A percentile compares a stretch with the other conserved stretches of the same genome.
phyloP scores from a whole-genome alignment of 2,797 vertebrate species.

The Merluccius polli region DNA sequence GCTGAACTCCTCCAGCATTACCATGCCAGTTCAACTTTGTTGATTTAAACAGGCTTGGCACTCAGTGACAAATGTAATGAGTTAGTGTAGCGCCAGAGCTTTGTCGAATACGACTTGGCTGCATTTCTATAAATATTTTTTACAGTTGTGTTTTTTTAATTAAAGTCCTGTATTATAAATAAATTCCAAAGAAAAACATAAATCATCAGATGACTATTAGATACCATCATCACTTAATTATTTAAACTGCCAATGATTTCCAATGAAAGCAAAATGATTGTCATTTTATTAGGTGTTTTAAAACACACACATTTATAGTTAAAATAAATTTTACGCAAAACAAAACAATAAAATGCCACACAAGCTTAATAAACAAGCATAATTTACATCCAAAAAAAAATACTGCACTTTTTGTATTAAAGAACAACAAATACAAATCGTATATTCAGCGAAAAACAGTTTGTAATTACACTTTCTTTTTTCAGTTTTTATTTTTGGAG shows the following conservation, averaged over 20 bases:
- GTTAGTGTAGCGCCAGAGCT: neutral
- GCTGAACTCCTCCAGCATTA: constrained; percentile 36
- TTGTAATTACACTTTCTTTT: neutral
- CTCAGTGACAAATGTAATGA: constrained; percentile 4
- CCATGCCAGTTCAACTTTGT: constrained; percentile 39
- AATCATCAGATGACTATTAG: neutral
- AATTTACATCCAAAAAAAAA: constrained; percentile 74
- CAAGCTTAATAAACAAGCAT: constrained; percentile 64
- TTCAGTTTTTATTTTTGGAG: constrained; percentile 46
- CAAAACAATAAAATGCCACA: constrained; percentile 56
- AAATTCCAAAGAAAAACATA: neutral
- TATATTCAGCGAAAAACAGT: constrained; percentile 21
- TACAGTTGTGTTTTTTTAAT: neutral
- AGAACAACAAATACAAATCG: constrained; percentile 60
- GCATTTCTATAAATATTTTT: neutral
- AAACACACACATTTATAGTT: constrained; percentile 66
- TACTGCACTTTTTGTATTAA: constrained; percentile 68
- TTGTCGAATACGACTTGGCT: neutral
- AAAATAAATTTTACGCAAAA: constrained; percentile 62
- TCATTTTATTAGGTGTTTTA: constrained; percentile 75
- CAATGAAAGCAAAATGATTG: constrained; percentile 30
- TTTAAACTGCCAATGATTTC: constrained; percentile 14
- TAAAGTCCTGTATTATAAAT: neutral
- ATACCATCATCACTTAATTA: neutral
- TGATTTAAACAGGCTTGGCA: constrained; percentile 45